These are phyloP conservation scores for Rhyacophila evoluta DNA, from an alignment of 2,888 invertebrate genomes.

Conservation along the genomic window DNA sequence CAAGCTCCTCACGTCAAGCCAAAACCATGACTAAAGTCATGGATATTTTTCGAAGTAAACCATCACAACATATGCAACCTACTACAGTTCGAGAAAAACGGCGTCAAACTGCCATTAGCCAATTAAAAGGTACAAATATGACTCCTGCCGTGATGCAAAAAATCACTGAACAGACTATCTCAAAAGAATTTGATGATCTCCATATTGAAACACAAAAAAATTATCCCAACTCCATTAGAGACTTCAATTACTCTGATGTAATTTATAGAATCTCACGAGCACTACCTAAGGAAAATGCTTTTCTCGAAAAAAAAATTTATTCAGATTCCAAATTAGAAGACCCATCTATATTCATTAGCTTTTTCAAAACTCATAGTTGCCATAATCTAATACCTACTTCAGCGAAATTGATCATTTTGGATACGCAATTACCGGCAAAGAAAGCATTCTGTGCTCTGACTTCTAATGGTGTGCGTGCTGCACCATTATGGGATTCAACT, in stretches of 20 bases:
- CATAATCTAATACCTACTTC: slow-evolving; percentile 40
- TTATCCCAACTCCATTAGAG: neutral
- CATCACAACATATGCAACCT: neutral
- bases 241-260: neutral
- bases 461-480: slow-evolving; percentile 37
- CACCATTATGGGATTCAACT: slow-evolving; percentile 38
- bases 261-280: slow-evolving; percentile 38
- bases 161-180: neutral
- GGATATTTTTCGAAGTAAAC: slow-evolving; percentile 44
- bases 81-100: neutral
- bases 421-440: slow-evolving; percentile 32
- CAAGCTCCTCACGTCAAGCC: slow-evolving; percentile 27
- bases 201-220: slow-evolving; percentile 13
- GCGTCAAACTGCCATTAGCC: neutral
- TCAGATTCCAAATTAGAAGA: neutral
- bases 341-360: slow-evolving; percentile 28
- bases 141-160: neutral
- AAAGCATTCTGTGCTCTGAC: slow-evolving; percentile 41
- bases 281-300: slow-evolving; percentile 37
- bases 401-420: slow-evolving; percentile 42
- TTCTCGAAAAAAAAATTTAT: slow-evolving; percentile 25
- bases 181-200: neutral
- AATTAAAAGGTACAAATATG: neutral
- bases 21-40: slow-evolving; percentile 44
- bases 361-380: slow-evolving; percentile 40